phyloP scores from a whole-genome alignment of 2,113 vertebrate species.

The Pseudolaguvia tuberculata region DNA sequence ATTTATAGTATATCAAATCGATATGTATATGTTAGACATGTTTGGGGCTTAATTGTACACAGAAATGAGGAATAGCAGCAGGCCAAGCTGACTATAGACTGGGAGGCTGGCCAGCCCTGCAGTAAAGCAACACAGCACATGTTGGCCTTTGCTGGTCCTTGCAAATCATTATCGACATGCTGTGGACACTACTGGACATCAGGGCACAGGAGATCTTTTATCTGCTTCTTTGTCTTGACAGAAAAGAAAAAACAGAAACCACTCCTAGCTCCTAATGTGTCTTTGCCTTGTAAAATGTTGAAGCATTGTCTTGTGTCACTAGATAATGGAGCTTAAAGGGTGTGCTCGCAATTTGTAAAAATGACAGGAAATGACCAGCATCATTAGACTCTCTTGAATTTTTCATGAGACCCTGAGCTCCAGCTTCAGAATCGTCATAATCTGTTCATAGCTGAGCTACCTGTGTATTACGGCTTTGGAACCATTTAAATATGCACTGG shows the following conservation, averaged over 20 bases:
- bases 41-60: conserved; percentile 14
- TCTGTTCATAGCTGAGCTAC: conserved; percentile 10
- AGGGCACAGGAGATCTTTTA: conserved; percentile 7
- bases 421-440: background rate
- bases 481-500: conserved; percentile 1
- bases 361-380: conserved; percentile 41
- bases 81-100: conserved; percentile 44
- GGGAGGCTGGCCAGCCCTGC: conserved; percentile 69
- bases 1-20: background rate
- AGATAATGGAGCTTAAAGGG: conserved; percentile 35
- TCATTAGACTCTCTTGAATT: conserved; percentile 43
- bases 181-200: conserved; percentile 46
- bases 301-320: background rate
- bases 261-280: background rate
- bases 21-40: background rate
- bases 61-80: conserved; percentile 7
- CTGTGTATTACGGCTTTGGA: background rate
- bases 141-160: conserved; percentile 61
- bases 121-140: conserved; percentile 57
- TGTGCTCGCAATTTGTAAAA: conserved; percentile 37
- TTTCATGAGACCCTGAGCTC: conserved; percentile 43
- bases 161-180: conserved; percentile 51
- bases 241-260: background rate
- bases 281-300: conserved; percentile 14
- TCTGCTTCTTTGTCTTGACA: conserved; percentile 16